A percentile compares a stretch with the other conserved stretches of the same genome.
Evolutionary conservation across 1,140 invertebrate genomes (phyloP).

Genomic region (Lasaia peninsularis): DNA sequence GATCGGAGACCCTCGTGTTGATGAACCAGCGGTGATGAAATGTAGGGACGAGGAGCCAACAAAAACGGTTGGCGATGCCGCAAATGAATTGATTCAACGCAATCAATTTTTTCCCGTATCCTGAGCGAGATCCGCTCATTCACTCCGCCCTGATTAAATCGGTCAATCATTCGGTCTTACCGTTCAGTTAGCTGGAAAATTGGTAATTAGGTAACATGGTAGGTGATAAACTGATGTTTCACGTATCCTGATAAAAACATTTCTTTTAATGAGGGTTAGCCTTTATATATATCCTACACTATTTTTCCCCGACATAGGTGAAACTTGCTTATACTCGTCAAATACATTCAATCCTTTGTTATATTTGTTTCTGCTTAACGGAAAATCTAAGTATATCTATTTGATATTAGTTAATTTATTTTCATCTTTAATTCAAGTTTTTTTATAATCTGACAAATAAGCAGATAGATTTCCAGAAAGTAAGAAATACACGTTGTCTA

Average conservation of each 20-base stretch:
- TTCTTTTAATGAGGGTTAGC: background rate
- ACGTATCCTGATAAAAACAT: background rate
- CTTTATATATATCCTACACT: background rate
- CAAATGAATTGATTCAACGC: slow-evolving; percentile 66
- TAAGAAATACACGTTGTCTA: background rate
- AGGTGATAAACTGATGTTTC: slow-evolving; percentile 47
- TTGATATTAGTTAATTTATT: too few species aligned
- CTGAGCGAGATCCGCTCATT: slow-evolving; percentile 42
- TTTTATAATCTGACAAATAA: too few species aligned
- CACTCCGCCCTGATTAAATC: slow-evolving; percentile 61
- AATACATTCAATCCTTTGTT: too few species aligned
- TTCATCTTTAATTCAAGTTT: too few species aligned
- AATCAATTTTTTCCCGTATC: slow-evolving; percentile 63
- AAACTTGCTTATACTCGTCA: too few species aligned
- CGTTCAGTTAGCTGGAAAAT: slow-evolving; percentile 71
- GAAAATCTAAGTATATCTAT: too few species aligned
- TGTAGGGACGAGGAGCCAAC: slow-evolving; percentile 46
- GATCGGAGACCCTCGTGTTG: slow-evolving; percentile 31
- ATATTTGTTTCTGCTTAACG: too few species aligned
- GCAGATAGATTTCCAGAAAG: background rate
- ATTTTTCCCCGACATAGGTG: too few species aligned
- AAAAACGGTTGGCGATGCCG: slow-evolving; percentile 51
- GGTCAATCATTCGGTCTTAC: slow-evolving; percentile 69
- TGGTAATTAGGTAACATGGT: slow-evolving; percentile 59
- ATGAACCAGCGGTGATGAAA: slow-evolving; percentile 42